Base-by-base conservation (phyloP, 2,797 vertebrate genomes). In the Clarias platycephalus region DNA sequence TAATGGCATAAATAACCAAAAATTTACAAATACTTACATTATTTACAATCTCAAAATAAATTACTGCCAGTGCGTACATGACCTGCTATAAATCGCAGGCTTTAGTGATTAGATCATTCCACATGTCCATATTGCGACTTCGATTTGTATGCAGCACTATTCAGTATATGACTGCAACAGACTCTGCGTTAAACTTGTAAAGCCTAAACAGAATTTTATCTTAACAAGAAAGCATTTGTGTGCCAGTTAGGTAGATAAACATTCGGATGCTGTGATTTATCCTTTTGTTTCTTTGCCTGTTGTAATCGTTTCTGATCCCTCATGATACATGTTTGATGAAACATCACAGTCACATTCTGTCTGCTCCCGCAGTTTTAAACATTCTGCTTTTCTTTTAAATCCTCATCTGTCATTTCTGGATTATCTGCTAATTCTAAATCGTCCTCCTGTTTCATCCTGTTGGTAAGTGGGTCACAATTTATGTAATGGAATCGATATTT, bases 401-500 rank as follows among this genome's bases (percentile, higher is more conserved):
- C 77, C 24, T 79, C 34, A 8, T 63, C 34, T 3, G 15, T 26
- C 2, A 44, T 16, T 18, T 64, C 60, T 20, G 76, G 0, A 5
- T 63, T 6, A 1, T 13, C 5, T 34, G 4, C 10, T 4, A 13
- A 0, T 12, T 76, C 18, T 9, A 22, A 34, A 31, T 28, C 26
- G 4, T 34, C 58, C 22, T 4, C 20, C 44, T 44, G 16, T 58
- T 76, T 31, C 53, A n/a, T 4, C 2, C 12, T 16, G 31, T 49
- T 13, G 16, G 4, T 3, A 0, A 44, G 22, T 26, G 58, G 22
- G 1, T 22, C 5, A 1, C 15, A 44, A 0, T 7, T 40, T n/a
- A 44, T 63, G 58, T 63, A 79, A 18, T 20, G 76, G 58, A 44
- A 79, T n/a, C 60, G 24, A n/a, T 79, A 79, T 44, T 79, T 63